phyloP scores from a whole-genome alignment of 2,888 invertebrate species.

The Rotaria socialis region DNA sequence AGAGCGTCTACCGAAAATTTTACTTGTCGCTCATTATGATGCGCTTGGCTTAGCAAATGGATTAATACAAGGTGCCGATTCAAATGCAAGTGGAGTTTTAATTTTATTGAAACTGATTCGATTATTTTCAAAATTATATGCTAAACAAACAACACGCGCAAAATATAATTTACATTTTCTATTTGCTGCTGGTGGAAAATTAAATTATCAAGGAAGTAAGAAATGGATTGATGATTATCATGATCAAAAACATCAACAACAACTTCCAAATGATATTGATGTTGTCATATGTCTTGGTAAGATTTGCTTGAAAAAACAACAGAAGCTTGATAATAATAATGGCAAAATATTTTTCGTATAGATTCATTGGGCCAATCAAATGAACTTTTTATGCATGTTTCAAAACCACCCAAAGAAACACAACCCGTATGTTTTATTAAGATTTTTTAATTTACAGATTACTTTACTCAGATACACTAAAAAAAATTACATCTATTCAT shows the following conservation, averaged over 20 bases:
- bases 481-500: too few species aligned
- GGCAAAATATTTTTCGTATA: not conserved
- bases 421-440: slow-evolving; percentile 22
- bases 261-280: slow-evolving; percentile 17
- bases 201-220: slow-evolving; percentile 45
- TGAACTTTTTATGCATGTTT: slow-evolving; percentile 46
- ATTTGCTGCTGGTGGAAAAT: slow-evolving; percentile 44
- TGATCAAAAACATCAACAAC: slow-evolving; percentile 38
- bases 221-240: slow-evolving; percentile 45
- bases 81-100: slow-evolving; percentile 83
- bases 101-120: slow-evolving; percentile 80
- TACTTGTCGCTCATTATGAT: slow-evolving; percentile 87
- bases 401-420: slow-evolving; percentile 45
- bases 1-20: slow-evolving; percentile 70
- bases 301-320: not conserved
- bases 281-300: slow-evolving; percentile 16
- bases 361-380: slow-evolving; percentile 41
- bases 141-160: slow-evolving; percentile 65
- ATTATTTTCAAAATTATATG: slow-evolving; percentile 79
- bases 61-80: slow-evolving; percentile 80
- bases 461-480: too few species aligned
- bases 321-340: too few species aligned
- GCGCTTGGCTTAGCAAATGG: slow-evolving; percentile 81
- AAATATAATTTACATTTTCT: slow-evolving; percentile 42
- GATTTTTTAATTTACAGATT: not conserved